Conservation (phyloP, 2,888 invertebrate genomes). For the Autographa gamma region DNA sequence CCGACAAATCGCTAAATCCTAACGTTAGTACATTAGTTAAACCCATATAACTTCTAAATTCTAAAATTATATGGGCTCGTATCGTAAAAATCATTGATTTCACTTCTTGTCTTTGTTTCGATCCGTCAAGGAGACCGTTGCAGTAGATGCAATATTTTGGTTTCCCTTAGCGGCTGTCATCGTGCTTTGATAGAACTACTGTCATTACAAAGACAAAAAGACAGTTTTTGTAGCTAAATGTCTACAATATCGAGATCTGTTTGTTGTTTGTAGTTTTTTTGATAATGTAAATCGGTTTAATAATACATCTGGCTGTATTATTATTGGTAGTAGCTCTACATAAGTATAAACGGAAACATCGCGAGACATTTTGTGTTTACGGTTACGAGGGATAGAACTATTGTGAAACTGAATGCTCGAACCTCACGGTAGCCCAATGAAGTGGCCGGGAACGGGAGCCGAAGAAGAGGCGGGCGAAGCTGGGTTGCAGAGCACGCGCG, state of each 20-base stretch:
- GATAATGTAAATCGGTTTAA: conserved; percentile 78
- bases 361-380: conserved; percentile 79
- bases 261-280: conserved; percentile 66
- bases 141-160: conserved; percentile 88
- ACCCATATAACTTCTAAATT: conserved; percentile 73
- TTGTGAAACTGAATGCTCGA: conserved; percentile 88
- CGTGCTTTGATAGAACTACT: conserved; percentile 80
- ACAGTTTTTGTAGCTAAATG: conserved; percentile 73
- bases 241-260: conserved; percentile 67
- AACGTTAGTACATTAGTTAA: conserved; percentile 84
- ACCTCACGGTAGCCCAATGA: conserved; percentile 91
- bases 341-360: conserved; percentile 69
- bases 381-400: conserved; percentile 74
- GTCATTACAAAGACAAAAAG: conserved; percentile 84
- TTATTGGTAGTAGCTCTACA: conserved; percentile 66
- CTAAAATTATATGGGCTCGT: conserved; percentile 62
- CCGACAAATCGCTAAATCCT: conserved; percentile 85
- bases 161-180: conserved; percentile 86
- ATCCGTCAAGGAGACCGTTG: conserved; percentile 88
- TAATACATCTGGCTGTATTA: conserved; percentile 66
- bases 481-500: conserved; percentile 90
- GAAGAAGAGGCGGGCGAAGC: conserved; percentile 90
- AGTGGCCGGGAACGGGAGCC: conserved; percentile 92
- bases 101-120: conserved; percentile 87
- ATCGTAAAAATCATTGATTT: conserved; percentile 69